Conservation (phyloP, 2,888 invertebrate genomes). For the Nephrotoma appendiculata region DNA sequence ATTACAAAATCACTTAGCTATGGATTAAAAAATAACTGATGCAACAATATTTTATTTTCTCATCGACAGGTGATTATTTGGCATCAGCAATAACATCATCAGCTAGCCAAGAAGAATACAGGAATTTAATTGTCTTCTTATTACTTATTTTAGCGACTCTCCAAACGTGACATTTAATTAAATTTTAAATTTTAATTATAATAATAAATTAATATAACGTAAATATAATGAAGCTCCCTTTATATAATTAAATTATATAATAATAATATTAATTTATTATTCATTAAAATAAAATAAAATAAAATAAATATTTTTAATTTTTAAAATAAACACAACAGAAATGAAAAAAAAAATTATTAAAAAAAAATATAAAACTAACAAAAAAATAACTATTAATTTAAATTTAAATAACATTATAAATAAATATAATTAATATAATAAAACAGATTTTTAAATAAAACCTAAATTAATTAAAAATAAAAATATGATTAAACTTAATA, state of each 20-base stretch:
- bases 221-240: constrained; percentile 12
- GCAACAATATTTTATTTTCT: not conserved
- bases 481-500: not conserved
- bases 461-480: not conserved
- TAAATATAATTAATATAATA: not conserved
- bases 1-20: no score
- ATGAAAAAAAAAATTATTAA: not conserved
- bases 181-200: constrained; percentile 2
- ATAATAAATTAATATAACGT: constrained; percentile 9
- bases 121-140: constrained; percentile 13
- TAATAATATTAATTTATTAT: constrained; percentile 9
- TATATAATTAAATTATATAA: constrained; percentile 11
- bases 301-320: constrained; percentile 1
- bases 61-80: constrained; percentile 26
- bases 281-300: not conserved
- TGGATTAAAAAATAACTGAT: not conserved
- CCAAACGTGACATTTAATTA: constrained; percentile 17
- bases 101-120: constrained; percentile 16
- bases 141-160: constrained; percentile 10
- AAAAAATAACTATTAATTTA: not conserved
- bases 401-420: not conserved
- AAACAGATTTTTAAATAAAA: not conserved
- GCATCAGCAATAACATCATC: constrained; percentile 31
- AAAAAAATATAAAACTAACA: not conserved
- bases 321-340: not conserved